phyloP scores from a whole-genome alignment of 2,113 vertebrate species.

The Murina feae region DNA sequence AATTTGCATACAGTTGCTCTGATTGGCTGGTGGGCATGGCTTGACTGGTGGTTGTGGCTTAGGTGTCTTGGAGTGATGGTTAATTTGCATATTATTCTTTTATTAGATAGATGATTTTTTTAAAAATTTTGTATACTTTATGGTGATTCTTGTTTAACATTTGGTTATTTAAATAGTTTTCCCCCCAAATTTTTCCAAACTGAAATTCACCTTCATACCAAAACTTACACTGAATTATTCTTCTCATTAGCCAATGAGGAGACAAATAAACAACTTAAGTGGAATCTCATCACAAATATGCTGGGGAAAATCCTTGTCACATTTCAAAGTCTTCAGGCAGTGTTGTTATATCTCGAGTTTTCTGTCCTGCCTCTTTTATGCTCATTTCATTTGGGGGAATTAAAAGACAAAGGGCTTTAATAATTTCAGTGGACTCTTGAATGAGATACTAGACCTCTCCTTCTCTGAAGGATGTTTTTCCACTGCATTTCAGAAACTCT shows the following conservation, averaged over 20 bases:
- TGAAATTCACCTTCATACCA: not conserved
- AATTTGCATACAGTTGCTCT: no score
- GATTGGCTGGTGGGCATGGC: no score
- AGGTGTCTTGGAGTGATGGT: no score
- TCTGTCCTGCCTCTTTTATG: not conserved
- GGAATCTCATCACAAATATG: not conserved
- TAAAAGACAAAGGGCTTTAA: not conserved
- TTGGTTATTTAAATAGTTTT: not conserved
- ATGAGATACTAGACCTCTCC: not conserved
- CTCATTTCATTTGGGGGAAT: not conserved
- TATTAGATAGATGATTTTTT: not conserved
- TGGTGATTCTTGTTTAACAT: not conserved
- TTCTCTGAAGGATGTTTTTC: slow-evolving; percentile 12
- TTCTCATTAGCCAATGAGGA: not conserved
- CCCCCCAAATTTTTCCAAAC: not conserved
- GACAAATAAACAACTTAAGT: not conserved
- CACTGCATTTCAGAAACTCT: not conserved
- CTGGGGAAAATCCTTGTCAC: not conserved
- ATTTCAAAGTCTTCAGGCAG: not conserved
- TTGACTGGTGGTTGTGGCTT: no score
- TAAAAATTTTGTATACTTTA: not conserved
- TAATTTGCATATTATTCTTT: no score
- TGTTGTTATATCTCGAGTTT: not conserved
- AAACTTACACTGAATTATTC: not conserved
- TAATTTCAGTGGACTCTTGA: not conserved